A percentile compares a stretch with the other conserved stretches of the same genome.
Conservation (phyloP, 1,140 invertebrate species). For the Onthophagus taurus region DNA sequence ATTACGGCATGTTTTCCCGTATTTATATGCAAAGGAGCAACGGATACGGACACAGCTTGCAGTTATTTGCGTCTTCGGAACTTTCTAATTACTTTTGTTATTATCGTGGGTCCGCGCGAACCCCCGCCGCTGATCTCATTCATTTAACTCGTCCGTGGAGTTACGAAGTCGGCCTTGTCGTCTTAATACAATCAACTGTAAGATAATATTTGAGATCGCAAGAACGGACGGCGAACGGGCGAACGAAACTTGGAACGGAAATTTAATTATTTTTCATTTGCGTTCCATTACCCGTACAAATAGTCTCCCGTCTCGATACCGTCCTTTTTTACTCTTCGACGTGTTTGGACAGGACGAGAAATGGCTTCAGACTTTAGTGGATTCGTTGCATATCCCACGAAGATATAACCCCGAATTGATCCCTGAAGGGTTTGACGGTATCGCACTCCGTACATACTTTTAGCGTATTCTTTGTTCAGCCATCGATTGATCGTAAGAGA, state of each 20-base stretch:
- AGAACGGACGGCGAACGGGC: background rate
- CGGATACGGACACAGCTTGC: constrained; percentile 6
- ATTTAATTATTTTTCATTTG: constrained; percentile 9
- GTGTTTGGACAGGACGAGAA: too few relatives aligned
- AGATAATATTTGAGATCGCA: constrained; percentile 9
- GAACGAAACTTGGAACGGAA: background rate
- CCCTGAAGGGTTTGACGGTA: too few relatives aligned
- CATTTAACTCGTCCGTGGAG: background rate
- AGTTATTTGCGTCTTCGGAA: constrained; percentile 6
- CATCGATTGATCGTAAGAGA: too few relatives aligned
- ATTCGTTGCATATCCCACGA: too few relatives aligned
- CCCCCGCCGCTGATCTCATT: background rate
- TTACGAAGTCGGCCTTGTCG: background rate
- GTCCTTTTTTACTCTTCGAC: too few relatives aligned
- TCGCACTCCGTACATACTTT: too few relatives aligned
- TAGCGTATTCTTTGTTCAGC: too few relatives aligned
- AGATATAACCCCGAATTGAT: too few relatives aligned
- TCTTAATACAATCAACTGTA: background rate
- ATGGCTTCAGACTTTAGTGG: too few relatives aligned
- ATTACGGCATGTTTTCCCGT: background rate
- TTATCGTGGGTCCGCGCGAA: background rate
- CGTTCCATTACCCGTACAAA: background rate
- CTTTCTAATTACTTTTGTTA: constrained; percentile 12
- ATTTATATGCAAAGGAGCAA: background rate
- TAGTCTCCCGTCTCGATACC: too few relatives aligned